Conservation (phyloP, 1,140 invertebrate genomes). For the Zaprionus davidi region DNA sequence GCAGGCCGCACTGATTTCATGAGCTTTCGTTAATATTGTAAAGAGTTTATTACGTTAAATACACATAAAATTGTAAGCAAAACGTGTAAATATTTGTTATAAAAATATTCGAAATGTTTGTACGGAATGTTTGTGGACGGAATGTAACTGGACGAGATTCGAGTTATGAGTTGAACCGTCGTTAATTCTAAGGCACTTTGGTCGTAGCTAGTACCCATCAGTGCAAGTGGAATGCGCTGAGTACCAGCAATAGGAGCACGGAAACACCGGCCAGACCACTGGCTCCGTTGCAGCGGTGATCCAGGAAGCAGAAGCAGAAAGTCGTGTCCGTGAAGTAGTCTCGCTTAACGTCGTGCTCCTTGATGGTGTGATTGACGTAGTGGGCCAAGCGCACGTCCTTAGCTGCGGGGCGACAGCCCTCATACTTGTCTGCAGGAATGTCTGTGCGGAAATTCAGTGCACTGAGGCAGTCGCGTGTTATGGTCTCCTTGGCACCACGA, state of each 20-base stretch:
- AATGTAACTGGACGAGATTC: slow-evolving; percentile 60
- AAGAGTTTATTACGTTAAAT: slow-evolving; percentile 66
- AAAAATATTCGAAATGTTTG: slow-evolving; percentile 35
- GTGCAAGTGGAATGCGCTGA: slow-evolving; percentile 4
- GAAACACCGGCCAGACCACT: slow-evolving; percentile 33
- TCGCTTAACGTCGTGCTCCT: slow-evolving; percentile 93
- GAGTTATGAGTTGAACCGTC: slow-evolving; percentile 45
- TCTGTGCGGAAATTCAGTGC: slow-evolving; percentile 91
- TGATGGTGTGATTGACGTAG: slow-evolving; percentile 94
- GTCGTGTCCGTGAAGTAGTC: slow-evolving; percentile 93
- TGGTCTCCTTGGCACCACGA: slow-evolving; percentile 92
- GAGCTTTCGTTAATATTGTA: slow-evolving; percentile 61
- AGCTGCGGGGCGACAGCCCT: slow-evolving; percentile 93
- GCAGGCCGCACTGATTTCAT: slow-evolving; percentile 46
- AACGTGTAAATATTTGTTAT: slow-evolving; percentile 37
- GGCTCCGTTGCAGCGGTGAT: slow-evolving; percentile 92
- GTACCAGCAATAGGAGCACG: slow-evolving; percentile 26
- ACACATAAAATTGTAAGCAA: slow-evolving; percentile 50
- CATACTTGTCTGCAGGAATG: slow-evolving; percentile 96
- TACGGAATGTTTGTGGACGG: slow-evolving; percentile 42
- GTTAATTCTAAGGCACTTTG: slow-evolving; percentile 63
- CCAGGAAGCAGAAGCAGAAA: slow-evolving; percentile 96
- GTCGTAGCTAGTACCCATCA: not conserved
- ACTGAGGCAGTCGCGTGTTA: slow-evolving; percentile 94
- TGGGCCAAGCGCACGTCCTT: slow-evolving; percentile 91